Percentiles rank a stretch among this genome's conserved stretches.
Conservation (phyloP, 1,140 invertebrate genomes). For the Leptopilina clavipes region DNA sequence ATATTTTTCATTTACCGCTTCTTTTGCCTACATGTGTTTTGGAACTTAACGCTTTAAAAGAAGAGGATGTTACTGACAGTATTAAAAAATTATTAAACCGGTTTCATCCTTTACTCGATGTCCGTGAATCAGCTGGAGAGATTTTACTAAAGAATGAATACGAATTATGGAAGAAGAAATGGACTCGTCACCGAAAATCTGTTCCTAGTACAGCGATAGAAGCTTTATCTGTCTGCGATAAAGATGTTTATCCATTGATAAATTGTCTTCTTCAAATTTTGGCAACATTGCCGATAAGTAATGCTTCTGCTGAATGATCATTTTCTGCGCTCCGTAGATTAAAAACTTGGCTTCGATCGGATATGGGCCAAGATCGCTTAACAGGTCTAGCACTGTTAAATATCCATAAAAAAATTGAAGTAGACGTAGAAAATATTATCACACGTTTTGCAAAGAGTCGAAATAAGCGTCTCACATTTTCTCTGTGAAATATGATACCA, state of each 20-base stretch:
- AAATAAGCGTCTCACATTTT: neutral
- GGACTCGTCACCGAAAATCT: neutral
- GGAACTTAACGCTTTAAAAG: neutral
- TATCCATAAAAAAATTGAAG: neutral
- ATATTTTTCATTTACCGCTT: constrained; percentile 14
- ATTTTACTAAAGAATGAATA: neutral
- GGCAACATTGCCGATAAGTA: constrained; percentile 3
- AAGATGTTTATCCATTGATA: neutral
- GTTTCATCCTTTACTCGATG: neutral
- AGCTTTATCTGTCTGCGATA: neutral
- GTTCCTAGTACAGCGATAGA: neutral
- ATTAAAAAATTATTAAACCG: neutral
- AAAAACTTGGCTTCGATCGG: constrained; percentile 1
- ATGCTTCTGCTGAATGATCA: neutral
- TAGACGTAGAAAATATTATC: neutral
- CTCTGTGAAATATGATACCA: neutral
- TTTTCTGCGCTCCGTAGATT: neutral
- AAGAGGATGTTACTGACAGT: neutral
- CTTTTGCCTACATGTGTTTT: neutral
- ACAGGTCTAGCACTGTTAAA: neutral
- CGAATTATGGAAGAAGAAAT: neutral
- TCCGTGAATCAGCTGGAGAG: neutral
- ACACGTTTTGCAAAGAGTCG: neutral
- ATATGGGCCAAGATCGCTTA: neutral
- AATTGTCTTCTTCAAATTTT: neutral